Percentiles rank a stretch among this genome's conserved stretches.
These are phyloP conservation scores for Myanophis thanlyinensis DNA, from an alignment of 2,113 vertebrate species.

Conservation along the genomic window DNA sequence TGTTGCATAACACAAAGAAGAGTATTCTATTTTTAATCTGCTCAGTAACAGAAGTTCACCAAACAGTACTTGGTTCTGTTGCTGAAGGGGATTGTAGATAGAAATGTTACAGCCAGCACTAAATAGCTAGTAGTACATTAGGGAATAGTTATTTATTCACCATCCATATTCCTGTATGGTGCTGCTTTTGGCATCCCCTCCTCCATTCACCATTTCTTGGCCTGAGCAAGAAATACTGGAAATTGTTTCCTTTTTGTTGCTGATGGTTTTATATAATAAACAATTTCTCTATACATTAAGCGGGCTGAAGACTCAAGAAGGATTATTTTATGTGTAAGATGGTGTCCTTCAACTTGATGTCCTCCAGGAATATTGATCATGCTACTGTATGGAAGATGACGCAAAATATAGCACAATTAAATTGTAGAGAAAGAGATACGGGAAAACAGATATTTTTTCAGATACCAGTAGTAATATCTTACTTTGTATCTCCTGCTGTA, in stretches of 20 bases:
- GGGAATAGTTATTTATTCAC: neutral
- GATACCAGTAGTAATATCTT: neutral
- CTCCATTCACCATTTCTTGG: neutral
- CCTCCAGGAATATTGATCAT: neutral
- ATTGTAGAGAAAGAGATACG: neutral
- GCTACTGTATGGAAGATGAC: neutral
- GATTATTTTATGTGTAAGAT: neutral
- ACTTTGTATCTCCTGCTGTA: neutral
- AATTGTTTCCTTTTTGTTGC: neutral
- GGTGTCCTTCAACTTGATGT: neutral
- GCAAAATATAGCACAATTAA: neutral
- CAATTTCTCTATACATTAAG: neutral
- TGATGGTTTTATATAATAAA: neutral
- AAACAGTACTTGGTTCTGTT: neutral
- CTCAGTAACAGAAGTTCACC: neutral
- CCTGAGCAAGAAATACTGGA: neutral
- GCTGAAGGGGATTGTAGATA: neutral
- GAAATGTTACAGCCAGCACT: neutral
- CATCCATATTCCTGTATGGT: neutral
- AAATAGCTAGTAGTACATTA: neutral
- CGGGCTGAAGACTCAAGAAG: neutral
- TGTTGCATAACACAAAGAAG: neutral
- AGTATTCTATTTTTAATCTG: neutral
- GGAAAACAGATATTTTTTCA: slow-evolving; percentile 9
- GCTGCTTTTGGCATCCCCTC: neutral